A percentile compares a stretch with the other conserved stretches of the same genome.
Evolutionary conservation across 92 coral and sea anemone genomes (phyloP).

Genomic region (Nematostella vectensis): DNA sequence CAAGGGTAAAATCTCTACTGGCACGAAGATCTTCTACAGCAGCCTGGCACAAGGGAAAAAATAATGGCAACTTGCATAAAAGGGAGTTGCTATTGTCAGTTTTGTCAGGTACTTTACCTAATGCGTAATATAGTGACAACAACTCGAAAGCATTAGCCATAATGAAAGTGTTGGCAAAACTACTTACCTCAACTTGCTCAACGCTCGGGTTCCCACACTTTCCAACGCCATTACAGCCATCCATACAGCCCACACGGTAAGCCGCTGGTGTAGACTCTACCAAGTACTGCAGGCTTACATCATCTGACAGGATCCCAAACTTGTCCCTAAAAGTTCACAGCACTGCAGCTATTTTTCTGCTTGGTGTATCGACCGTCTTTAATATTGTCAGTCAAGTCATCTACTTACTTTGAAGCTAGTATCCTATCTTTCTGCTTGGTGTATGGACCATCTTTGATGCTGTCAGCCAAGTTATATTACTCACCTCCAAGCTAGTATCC

Average conservation of each 20-base stretch:
- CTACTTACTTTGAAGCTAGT: constrained; percentile 51
- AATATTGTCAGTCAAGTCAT: constrained; percentile 49
- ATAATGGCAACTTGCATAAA: background rate
- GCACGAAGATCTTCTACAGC: constrained; percentile 27
- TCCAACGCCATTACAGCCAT: constrained; percentile 54
- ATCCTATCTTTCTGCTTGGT: constrained; percentile 39
- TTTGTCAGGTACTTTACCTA: too few relatives aligned
- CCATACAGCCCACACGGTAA: constrained; percentile 48
- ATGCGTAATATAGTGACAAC: too few relatives aligned
- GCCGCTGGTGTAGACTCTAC: constrained; percentile 53
- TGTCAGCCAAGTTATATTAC: constrained; percentile 48
- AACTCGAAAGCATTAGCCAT: too few relatives aligned
- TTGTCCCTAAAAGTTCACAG: constrained; percentile 28
- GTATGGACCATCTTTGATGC: constrained; percentile 50
- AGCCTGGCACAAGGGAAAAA: constrained; percentile 5
- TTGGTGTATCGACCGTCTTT: constrained; percentile 41
- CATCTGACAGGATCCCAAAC: constrained; percentile 38
- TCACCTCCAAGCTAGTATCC: constrained; percentile 50
- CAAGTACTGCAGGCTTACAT: constrained; percentile 49
- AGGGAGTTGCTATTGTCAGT: too few relatives aligned
- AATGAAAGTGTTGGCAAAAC: too few relatives aligned
- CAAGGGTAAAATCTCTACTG: constrained; percentile 24
- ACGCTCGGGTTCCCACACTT: constrained; percentile 65
- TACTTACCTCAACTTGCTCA: constrained; percentile 56
- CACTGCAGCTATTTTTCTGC: constrained; percentile 45